Evolutionary conservation across 2,888 invertebrate genomes (phyloP).

Genomic region (Stratiomys singularior): DNA sequence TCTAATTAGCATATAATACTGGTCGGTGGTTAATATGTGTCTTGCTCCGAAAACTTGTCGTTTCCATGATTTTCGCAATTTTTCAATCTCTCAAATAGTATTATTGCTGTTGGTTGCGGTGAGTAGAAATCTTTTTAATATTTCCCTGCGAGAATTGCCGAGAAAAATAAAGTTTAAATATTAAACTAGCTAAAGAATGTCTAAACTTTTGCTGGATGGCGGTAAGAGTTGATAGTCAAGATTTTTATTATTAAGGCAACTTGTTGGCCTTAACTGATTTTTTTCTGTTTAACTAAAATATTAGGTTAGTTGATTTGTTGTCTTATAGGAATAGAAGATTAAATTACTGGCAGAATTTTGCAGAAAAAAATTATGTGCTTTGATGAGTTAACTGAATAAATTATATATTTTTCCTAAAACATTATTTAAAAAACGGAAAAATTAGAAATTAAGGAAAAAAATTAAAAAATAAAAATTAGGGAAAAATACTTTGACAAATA

Average conservation of each 20-base stretch:
- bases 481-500: no score
- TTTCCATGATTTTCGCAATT: constrained; percentile 27
- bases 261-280: constrained; percentile 32
- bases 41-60: neutral
- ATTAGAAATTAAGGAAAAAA: no score
- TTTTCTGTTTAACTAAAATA: neutral
- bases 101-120: no score
- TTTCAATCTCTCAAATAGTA: no score
- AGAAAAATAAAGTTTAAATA: neutral
- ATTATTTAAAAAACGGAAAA: no score
- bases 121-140: neutral
- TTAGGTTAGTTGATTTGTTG: neutral
- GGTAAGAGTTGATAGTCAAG: constrained; percentile 20
- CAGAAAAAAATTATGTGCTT: no score
- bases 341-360: no score
- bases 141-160: neutral
- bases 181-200: neutral
- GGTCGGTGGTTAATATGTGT: neutral
- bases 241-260: constrained; percentile 18
- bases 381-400: no score
- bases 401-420: no score
- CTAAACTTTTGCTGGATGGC: neutral
- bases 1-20: constrained; percentile 36
- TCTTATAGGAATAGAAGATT: no score
- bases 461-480: no score